Base-by-base conservation (phyloP, 1,140 invertebrate species). In the Schlechtendalia chinensis region DNA sequence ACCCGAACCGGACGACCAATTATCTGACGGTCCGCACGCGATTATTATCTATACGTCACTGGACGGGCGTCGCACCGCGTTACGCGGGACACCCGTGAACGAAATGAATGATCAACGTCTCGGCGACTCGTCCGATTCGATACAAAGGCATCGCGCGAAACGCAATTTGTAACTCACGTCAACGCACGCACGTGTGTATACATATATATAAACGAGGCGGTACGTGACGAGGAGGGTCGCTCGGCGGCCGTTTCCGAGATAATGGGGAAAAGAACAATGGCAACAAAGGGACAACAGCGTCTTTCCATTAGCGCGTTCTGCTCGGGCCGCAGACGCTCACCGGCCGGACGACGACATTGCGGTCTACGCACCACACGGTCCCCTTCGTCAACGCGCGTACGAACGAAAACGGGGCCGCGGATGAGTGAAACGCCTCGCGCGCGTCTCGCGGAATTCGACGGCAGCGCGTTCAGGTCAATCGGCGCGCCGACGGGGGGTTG, bases 281-380 rank as follows among this genome's bases (percentile, higher is more conserved):
- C 54, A 77, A 77, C 74, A 77, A 77, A 77, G 54, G 74, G 74
- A 77, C 74, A 77, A 77, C 74, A 77, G 56, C 53, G 74, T 58
- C 74, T 77, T 77, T 77, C 74, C 74, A 77, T 77, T 77, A 77
- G 54, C n/a, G n/a, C n/a, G n/a, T n/a, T n/a, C n/a, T n/a, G n/a
- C n/a, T n/a, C n/a, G n/a, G n/a, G n/a, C n/a, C n/a, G n/a, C n/a
- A n/a, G n/a, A n/a, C n/a, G n/a, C n/a, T n/a, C n/a, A n/a, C n/a
- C n/a, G n/a, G n/a, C n/a, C n/a, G n/a, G 32, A 27, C 63, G 32
- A 67, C 63, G 63, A 39, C 63, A 39, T 67, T 47, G n/a, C 39
- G 39, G 65, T 67, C 65, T 24, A 22, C 39, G 11, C 32, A 14
- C 19, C 12, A 16, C 65, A 3, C 22, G 45, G n/a, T 32, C 24